These are phyloP conservation scores for Aleiodes testaceus DNA, from an alignment of 2,888 invertebrate genomes.

Conservation along the genomic window DNA sequence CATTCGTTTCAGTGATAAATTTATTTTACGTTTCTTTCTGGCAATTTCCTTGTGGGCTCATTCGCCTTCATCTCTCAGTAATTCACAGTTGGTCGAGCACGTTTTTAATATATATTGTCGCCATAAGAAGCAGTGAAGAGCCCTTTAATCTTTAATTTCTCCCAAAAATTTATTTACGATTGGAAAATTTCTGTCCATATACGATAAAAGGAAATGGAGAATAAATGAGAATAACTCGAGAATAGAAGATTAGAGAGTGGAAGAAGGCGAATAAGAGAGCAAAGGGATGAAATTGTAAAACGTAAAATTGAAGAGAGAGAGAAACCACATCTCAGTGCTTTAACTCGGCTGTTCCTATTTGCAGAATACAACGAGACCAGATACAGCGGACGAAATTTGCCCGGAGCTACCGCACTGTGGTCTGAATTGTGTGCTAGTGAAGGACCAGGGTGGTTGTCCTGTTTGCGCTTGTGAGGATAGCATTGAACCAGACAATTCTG, in stretches of 20 bases:
- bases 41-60: constrained; percentile 19
- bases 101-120: constrained; percentile 38
- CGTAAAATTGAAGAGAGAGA: constrained; percentile 1
- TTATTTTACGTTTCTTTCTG: not conserved
- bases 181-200: too few relatives aligned
- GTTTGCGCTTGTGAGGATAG: constrained; percentile 60
- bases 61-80: constrained; percentile 25
- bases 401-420: constrained; percentile 58
- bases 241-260: not conserved
- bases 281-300: constrained; percentile 15
- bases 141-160: too few relatives aligned
- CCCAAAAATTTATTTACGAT: too few relatives aligned
- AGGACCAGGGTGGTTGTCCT: constrained; percentile 62
- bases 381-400: constrained; percentile 53
- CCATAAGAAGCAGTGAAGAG: not conserved
- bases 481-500: constrained; percentile 43
- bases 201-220: not conserved
- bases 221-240: not conserved
- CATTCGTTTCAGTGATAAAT: constrained; percentile 24
- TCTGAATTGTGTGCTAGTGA: constrained; percentile 57
- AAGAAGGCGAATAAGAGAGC: too few relatives aligned
- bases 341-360: constrained; percentile 42
- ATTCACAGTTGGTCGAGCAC: constrained; percentile 32
- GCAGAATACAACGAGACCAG: constrained; percentile 43
- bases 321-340: constrained; percentile 11